These are phyloP conservation scores for Gymnoscelis rufifasciata DNA, from an alignment of 2,888 invertebrate genomes.

Conservation along the genomic window DNA sequence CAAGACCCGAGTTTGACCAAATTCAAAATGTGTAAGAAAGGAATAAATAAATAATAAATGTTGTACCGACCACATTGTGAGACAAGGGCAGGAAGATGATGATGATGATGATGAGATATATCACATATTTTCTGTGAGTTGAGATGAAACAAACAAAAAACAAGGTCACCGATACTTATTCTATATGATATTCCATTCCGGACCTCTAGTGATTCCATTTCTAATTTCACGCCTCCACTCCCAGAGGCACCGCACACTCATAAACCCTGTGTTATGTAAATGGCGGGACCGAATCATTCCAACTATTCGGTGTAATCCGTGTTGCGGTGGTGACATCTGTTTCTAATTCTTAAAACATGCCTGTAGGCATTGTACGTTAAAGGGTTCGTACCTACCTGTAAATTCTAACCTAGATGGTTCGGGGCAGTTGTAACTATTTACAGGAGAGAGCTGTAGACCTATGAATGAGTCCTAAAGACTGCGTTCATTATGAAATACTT, in stretches of 20 bases:
- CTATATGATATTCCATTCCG: not conserved
- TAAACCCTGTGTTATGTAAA: constrained; percentile 14
- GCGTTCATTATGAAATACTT: no score
- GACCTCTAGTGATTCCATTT: constrained; percentile 5
- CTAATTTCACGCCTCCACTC: constrained; percentile 15
- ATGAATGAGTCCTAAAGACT: no score
- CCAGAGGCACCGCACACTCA: constrained; percentile 4
- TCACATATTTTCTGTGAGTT: no score
- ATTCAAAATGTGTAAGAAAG: no score
- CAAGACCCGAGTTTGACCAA: no score
- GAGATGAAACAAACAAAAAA: no score
- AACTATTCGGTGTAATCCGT: constrained; percentile 13
- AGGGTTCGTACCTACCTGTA: not conserved
- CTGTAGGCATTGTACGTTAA: not conserved
- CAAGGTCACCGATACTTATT: no score
- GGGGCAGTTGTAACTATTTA: not conserved
- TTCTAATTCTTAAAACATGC: not conserved
- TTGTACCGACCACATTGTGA: no score
- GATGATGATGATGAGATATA: no score
- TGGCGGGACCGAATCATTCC: constrained; percentile 7
- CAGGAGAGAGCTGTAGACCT: no score
- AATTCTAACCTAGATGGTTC: not conserved
- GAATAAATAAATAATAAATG: no score
- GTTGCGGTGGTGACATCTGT: constrained; percentile 16
- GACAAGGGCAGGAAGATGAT: no score